These are phyloP conservation scores for Amphipyra tragopoginis DNA, from an alignment of 2,888 invertebrate genomes.

Conservation along the genomic window DNA sequence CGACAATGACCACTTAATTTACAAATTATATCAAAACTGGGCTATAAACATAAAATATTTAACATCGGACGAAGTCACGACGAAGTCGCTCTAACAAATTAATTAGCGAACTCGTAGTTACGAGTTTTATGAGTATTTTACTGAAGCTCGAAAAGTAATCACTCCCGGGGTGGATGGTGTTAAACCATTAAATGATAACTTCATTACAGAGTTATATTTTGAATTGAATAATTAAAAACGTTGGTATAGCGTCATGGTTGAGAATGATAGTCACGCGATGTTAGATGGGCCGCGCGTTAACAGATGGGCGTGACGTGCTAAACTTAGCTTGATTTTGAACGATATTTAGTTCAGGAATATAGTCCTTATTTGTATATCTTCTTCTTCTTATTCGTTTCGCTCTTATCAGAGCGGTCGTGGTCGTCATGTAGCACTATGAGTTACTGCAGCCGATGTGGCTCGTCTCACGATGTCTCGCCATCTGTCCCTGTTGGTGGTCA, in stretches of 20 bases:
- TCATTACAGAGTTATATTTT: conserved; percentile 56
- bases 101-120: conserved; percentile 53
- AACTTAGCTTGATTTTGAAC: not conserved
- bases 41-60: conserved; percentile 52
- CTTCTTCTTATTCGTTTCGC: too few relatives aligned
- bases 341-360: not conserved
- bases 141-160: conserved; percentile 53
- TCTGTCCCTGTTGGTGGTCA: too few relatives aligned
- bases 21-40: conserved; percentile 50
- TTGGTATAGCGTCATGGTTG: conserved; percentile 38
- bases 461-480: too few relatives aligned
- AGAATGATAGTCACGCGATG: conserved; percentile 54
- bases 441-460: too few relatives aligned
- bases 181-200: conserved; percentile 59
- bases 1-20: conserved; percentile 43
- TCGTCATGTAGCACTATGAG: too few relatives aligned
- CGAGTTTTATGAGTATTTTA: conserved; percentile 53
- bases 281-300: conserved; percentile 1
- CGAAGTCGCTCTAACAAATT: conserved; percentile 52
- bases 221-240: conserved; percentile 57
- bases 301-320: conserved; percentile 19
- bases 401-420: too few relatives aligned
- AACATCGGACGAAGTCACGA: conserved; percentile 39
- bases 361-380: not conserved
- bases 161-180: conserved; percentile 46